Evolutionary conservation across 2,888 invertebrate genomes (phyloP).

Genomic region (Busseola fusca): DNA sequence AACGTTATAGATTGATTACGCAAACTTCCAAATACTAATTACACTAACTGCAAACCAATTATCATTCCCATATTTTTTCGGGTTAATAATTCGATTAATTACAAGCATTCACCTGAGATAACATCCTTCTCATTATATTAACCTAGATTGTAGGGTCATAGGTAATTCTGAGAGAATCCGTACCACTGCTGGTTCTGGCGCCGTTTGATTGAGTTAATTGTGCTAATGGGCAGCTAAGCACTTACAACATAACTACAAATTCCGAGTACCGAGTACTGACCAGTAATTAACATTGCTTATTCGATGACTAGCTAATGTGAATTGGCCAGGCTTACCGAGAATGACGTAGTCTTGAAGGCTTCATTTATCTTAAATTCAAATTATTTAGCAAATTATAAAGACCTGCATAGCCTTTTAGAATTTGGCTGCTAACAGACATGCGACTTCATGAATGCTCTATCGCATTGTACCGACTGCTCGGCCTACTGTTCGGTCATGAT

Average conservation of each 20-base stretch:
- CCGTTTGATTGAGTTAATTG: conserved; percentile 56
- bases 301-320: conserved; percentile 27
- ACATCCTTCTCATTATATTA: conserved; percentile 14
- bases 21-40: not conserved
- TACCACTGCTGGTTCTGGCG: conserved; percentile 31
- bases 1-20: not conserved
- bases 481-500: not conserved
- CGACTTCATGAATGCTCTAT: not conserved
- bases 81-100: not conserved
- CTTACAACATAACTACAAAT: conserved; percentile 51
- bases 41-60: not conserved
- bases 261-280: conserved; percentile 30
- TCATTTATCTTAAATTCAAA: not conserved
- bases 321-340: conserved; percentile 8
- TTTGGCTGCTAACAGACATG: not conserved
- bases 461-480: too few species aligned
- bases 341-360: conserved; percentile 12
- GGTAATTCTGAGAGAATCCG: conserved; percentile 38
- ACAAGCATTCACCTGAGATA: conserved; percentile 3
- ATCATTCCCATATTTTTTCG: not conserved
- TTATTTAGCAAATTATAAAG: not conserved
- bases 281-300: conserved; percentile 48
- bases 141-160: conserved; percentile 10
- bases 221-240: conserved; percentile 50
- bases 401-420: not conserved